Percentiles rank a stretch among this genome's conserved stretches.
Conservation (phyloP, 2,888 invertebrate genomes). For the Lapara coniferarum region DNA sequence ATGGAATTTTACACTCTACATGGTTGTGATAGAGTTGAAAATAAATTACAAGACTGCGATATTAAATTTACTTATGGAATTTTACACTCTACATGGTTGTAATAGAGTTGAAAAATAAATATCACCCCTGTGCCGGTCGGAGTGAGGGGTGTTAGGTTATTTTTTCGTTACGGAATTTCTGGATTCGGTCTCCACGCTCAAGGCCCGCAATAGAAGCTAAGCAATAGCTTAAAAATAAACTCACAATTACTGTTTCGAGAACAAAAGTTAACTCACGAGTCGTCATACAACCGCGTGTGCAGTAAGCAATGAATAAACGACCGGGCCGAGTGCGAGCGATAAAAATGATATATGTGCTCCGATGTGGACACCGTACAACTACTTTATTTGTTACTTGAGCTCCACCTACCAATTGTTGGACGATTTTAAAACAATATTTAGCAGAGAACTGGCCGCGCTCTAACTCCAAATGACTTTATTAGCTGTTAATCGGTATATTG, state of each 20-base stretch:
- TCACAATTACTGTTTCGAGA: slow-evolving; percentile 34
- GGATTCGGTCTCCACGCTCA: no score
- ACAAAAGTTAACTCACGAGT: slow-evolving; percentile 53
- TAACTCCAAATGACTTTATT: neutral
- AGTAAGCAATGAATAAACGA: slow-evolving; percentile 82
- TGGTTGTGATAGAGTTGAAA: no score
- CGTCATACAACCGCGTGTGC: slow-evolving; percentile 70
- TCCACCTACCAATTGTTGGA: slow-evolving; percentile 32
- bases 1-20: no score
- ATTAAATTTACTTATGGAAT: no score
- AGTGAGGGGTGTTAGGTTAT: no score
- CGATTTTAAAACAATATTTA: slow-evolving; percentile 25
- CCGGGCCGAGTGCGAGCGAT: slow-evolving; percentile 76
- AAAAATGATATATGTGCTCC: slow-evolving; percentile 81
- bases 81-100: no score
- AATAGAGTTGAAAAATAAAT: no score
- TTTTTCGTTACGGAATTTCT: no score
- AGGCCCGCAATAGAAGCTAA: no score
- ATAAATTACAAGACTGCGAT: no score
- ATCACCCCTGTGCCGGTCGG: no score
- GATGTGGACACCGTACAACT: slow-evolving; percentile 67
- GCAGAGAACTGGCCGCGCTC: neutral
- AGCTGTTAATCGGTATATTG: neutral
- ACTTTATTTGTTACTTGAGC: slow-evolving; percentile 75
- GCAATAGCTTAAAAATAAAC: no score